Base-by-base conservation (phyloP, 2,797 vertebrate genomes). In the Eremophila alpestris region DNA sequence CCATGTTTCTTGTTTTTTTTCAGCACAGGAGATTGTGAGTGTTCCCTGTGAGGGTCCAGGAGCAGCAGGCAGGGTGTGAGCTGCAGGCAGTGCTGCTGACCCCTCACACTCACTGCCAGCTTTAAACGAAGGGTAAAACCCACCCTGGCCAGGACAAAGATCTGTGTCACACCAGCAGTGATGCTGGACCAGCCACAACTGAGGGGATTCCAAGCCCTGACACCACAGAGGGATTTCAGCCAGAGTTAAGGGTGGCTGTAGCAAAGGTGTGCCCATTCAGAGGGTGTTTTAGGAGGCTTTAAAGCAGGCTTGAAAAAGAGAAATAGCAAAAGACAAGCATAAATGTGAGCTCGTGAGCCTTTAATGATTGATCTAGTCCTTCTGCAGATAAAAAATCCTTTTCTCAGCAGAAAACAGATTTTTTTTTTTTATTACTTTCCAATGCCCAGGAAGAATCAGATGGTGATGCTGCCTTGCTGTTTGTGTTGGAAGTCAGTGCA, bases 1-100 rank as follows among this genome's bases (percentile, higher is more conserved):
- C n/a, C 58, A 8, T 41, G 74, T 52, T 96, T 95, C 10, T 36
- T 8, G 36, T 36, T 36, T 36, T 36, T 36, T 36, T 92, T 60
- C 70, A 78, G 91, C 36, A 45, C 70, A 81, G 71, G 41, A 76
- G 84, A 77, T 75, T 91, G 90, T 89, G 59, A 77, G 52, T 83
- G 83, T 16, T 78, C 48, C 70, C 59, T 0, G 51, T 30, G 49
- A 77, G 64, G 71, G 83, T 52, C 54, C 80, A 74, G 81, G 20
- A 36, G 74, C 79, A 78, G 29, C n/a, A 67, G 40, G 70, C 6
- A 64, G 32, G 16, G 29, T 10, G 32, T 13, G 56, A 29, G 67
- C 29, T 11, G 13, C 18, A 38, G 81, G 11, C 54, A 49, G 77
- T n/a, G n/a, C n/a, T n/a, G n/a, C 58, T 73, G 16, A 32, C 38